Evolutionary conservation across 2,888 invertebrate genomes (phyloP).

Genomic region (Smittia aterrima): DNA sequence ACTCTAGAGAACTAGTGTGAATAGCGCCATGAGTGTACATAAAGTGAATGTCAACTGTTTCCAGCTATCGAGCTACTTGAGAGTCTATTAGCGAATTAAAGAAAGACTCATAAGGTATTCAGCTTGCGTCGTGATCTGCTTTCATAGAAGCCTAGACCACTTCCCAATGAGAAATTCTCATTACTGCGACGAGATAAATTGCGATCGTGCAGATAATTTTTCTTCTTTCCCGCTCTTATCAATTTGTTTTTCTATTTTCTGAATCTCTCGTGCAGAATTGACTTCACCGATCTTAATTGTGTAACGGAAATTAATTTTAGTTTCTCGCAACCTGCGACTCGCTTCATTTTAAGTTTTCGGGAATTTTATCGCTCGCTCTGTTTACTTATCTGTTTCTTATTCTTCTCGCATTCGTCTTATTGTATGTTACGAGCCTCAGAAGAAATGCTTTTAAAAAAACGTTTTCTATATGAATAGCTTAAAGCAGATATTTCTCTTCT

Average conservation of each 20-base stretch:
- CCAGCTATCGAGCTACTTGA: not conserved
- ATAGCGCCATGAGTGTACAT: constrained; percentile 17
- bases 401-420: constrained; percentile 7
- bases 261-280: not conserved
- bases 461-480: constrained; percentile 3
- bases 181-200: not conserved
- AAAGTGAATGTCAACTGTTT: not conserved
- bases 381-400: constrained; percentile 11
- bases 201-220: not conserved
- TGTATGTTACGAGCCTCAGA: not conserved
- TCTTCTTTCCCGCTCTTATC: constrained; percentile 5
- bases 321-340: not conserved
- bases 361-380: constrained; percentile 14
- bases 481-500: constrained; percentile 9
- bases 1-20: not conserved
- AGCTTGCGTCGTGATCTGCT: not conserved
- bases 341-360: not conserved
- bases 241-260: constrained; percentile 11
- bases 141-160: too few species aligned
- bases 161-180: too few species aligned
- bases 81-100: constrained; percentile 11
- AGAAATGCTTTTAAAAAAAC: constrained; percentile 8
- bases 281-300: constrained; percentile 15
- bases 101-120: constrained; percentile 14
- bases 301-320: constrained; percentile 30